Conservation (phyloP, 2,113 vertebrate genomes). For the Sceloporus tristichus region DNA sequence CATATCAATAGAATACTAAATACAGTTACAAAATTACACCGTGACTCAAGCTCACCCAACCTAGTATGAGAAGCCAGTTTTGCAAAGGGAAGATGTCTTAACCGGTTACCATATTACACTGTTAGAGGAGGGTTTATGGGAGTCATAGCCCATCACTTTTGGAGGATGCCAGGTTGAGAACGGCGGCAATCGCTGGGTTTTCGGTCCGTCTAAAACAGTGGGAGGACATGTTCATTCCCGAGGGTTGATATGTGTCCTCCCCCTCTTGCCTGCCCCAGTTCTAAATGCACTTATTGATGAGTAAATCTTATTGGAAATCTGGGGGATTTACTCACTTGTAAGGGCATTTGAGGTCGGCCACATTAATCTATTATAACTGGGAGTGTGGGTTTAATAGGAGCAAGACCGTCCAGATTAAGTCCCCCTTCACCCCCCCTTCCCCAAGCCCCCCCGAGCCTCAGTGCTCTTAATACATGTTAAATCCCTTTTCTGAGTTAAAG, state of each 20-base stretch:
- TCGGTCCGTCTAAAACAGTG: neutral
- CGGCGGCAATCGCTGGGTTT: neutral
- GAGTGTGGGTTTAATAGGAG: slow-evolving; percentile 14
- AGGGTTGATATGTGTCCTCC: neutral
- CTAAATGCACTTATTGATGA: slow-evolving; percentile 17
- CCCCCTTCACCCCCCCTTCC: neutral
- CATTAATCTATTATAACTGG: slow-evolving; percentile 7
- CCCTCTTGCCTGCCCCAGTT: neutral
- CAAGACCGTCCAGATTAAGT: slow-evolving; percentile 20
- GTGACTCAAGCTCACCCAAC: no score
- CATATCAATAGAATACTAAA: no score
- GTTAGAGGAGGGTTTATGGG: neutral
- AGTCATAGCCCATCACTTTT: neutral
- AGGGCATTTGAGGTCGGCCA: neutral
- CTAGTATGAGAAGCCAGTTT: no score
- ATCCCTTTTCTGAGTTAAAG: slow-evolving; percentile 33
- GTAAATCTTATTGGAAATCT: slow-evolving; percentile 31
- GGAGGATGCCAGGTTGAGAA: neutral
- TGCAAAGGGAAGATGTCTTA: no score
- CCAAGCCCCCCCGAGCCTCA: neutral
- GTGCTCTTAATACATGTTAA: slow-evolving; percentile 1
- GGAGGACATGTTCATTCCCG: neutral
- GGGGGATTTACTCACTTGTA: slow-evolving; percentile 30
- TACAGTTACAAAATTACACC: no score
- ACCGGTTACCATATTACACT: neutral